Conservation (phyloP, 1,140 invertebrate genomes). For the Calosoma granatense region DNA sequence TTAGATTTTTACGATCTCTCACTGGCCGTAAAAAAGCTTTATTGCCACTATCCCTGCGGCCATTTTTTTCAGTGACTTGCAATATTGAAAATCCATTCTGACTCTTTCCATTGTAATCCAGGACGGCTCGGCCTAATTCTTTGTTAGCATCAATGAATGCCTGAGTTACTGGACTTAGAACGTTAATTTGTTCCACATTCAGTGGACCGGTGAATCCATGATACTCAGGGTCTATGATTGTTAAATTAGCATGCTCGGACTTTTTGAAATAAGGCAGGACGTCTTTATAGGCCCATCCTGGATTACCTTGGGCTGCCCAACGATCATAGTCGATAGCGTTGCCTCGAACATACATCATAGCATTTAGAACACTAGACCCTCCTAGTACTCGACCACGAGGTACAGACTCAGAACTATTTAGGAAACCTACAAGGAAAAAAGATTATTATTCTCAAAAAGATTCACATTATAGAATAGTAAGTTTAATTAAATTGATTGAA, state of each 20-base stretch:
- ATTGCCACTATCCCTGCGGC: constrained; percentile 58
- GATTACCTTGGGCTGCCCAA: constrained; percentile 40
- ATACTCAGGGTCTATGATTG: constrained; percentile 31
- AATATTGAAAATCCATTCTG: constrained; percentile 50
- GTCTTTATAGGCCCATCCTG: constrained; percentile 38
- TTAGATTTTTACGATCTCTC: constrained; percentile 47
- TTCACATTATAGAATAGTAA: no score
- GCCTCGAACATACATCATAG: constrained; percentile 54
- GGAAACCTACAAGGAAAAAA: constrained; percentile 28
- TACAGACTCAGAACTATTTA: constrained; percentile 42
- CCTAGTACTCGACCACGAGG: constrained; percentile 42
- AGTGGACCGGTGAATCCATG: constrained; percentile 38
- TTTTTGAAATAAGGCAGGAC: constrained; percentile 38
- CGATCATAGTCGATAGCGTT: constrained; percentile 51
- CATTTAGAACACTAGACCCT: constrained; percentile 51
- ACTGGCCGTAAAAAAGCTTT: constrained; percentile 55
- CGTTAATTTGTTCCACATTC: constrained; percentile 40
- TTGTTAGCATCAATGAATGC: constrained; percentile 55
- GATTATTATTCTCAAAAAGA: no score
- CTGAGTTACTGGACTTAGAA: constrained; percentile 43
- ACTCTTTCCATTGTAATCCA: constrained; percentile 56
- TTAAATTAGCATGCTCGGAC: constrained; percentile 43
- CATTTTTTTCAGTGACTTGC: constrained; percentile 54
- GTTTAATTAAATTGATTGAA: no score
- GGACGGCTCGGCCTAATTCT: constrained; percentile 49